Evolutionary conservation across 2,113 vertebrate species (phyloP), one percentile per base, ranked within the genome.

Genomic region (Vulpes vulpes): DNA sequence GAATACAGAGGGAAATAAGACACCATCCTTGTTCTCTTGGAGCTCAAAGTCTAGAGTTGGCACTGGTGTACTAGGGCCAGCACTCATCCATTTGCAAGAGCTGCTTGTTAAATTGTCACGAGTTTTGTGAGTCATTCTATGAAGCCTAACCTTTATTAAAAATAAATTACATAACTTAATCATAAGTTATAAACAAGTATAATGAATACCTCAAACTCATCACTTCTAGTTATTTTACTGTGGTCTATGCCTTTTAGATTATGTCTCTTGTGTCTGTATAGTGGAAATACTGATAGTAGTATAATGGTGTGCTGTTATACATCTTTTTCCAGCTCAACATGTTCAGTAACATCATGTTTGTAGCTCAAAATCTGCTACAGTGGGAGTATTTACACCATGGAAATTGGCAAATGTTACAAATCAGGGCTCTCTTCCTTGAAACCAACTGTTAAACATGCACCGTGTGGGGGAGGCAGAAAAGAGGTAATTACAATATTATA

Each of bases 51-150:
- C 32, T 91, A n/a, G 74, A 51, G 35, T 73, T 60, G 51, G 43
- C 32, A 81, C 43, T 14, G n/a, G 11, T 74, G 60, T 92, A 43
- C 55, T 53, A 4, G 85, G 82, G 32, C 62, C 35, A 82, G 55
- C 32, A 89, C 4, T 92, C 15, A 74, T 5, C 60, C 23, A 81
- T 35, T 87, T 89, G 30, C 2, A 69, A 51, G 64, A 89, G 27
- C 27, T 71, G 14, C 57, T 94, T 92, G 15, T 62, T 87, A 79
- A 67, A 69, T 59, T 95, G 92, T 97, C 69, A 96, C 87, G 55
- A 89, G 83, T 82, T 89, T 81, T 96, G 74, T 62, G 55, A 85
- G 27, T 62, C 53, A 84, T 4, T 92, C 51, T 76, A 62, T 89
- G 89, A 94, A 95, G 65, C 76, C 49, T 0, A 78, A 15, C 23